Conservation (phyloP, 2,797 vertebrate species). For the Micrastur ruficollis region DNA sequence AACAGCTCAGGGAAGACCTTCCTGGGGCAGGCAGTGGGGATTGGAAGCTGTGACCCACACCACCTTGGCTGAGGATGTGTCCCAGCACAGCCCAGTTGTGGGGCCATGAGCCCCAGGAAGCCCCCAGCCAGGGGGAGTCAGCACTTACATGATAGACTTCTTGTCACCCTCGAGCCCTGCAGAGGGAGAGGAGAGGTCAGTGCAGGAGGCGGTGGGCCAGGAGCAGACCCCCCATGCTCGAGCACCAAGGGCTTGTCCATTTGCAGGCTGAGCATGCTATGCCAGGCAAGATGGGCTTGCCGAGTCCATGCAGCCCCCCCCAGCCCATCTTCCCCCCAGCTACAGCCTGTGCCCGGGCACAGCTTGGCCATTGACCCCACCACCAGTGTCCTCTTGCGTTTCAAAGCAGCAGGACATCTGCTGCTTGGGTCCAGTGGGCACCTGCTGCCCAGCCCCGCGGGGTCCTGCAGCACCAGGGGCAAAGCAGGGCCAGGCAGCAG, state of each 20-base stretch:
- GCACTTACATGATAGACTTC: constrained; percentile 79
- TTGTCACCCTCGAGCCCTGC: constrained; percentile 71
- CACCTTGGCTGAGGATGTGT: background rate
- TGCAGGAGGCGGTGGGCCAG: background rate
- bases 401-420: background rate
- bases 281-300: background rate
- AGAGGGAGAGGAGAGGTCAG: constrained; percentile 39
- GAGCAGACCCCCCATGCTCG: accelerated
- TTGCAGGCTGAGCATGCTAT: background rate
- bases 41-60: background rate
- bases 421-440: background rate
- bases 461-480: background rate
- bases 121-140: background rate
- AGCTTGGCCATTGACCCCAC: background rate
- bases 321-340: background rate
- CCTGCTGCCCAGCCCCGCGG: background rate
- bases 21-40: background rate
- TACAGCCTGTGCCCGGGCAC: background rate
- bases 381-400: background rate
- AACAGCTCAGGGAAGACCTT: background rate
- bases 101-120: background rate
- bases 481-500: background rate
- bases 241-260: background rate
- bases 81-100: background rate
- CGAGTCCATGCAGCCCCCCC: background rate